Percentiles rank a stretch among this genome's conserved stretches.
phyloP scores from a whole-genome alignment of 2,113 vertebrate genomes.

The Carassius auratus region DNA sequence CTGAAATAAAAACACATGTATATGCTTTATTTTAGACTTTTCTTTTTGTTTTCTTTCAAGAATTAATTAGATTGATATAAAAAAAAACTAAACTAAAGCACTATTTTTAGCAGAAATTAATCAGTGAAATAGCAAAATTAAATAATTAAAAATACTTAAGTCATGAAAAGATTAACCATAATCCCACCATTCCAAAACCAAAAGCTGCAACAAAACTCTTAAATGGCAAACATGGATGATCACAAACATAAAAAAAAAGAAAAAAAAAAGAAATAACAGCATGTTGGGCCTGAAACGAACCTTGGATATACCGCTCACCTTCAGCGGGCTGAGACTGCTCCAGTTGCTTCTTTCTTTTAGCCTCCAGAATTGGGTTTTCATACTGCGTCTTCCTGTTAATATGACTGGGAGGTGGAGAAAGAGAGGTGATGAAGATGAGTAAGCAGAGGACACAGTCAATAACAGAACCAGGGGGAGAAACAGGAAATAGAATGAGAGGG shows the following conservation, averaged over 20 bases:
- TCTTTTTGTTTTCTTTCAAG: not conserved
- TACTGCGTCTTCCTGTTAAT: slow-evolving; percentile 99
- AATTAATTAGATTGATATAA: not conserved
- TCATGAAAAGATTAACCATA: not conserved
- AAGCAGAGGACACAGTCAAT: not conserved
- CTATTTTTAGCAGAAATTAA: not conserved
- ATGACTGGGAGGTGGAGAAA: slow-evolving; percentile 80
- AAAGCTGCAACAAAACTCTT: not conserved
- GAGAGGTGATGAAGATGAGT: not conserved
- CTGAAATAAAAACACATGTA: too few relatives aligned
- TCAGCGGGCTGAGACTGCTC: slow-evolving; percentile 90
- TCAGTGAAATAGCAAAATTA: not conserved
- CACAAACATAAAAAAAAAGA: slow-evolving; percentile 52
- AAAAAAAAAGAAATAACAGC: slow-evolving; percentile 66
- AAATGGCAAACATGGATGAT: not conserved
- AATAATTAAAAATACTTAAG: not conserved
- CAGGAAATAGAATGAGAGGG: slow-evolving; percentile 14
- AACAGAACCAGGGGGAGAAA: slow-evolving; percentile 9
- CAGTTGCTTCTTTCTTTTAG: slow-evolving; percentile 93
- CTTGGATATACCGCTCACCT: slow-evolving; percentile 84
- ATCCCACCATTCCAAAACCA: slow-evolving; percentile 39
- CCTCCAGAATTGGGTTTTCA: slow-evolving; percentile 96
- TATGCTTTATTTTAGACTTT: not conserved
- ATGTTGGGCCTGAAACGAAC: slow-evolving; percentile 55
- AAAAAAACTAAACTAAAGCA: too few relatives aligned